Evolutionary conservation across 2,888 invertebrate genomes (phyloP).

Genomic region (Nomada goodeniana): DNA sequence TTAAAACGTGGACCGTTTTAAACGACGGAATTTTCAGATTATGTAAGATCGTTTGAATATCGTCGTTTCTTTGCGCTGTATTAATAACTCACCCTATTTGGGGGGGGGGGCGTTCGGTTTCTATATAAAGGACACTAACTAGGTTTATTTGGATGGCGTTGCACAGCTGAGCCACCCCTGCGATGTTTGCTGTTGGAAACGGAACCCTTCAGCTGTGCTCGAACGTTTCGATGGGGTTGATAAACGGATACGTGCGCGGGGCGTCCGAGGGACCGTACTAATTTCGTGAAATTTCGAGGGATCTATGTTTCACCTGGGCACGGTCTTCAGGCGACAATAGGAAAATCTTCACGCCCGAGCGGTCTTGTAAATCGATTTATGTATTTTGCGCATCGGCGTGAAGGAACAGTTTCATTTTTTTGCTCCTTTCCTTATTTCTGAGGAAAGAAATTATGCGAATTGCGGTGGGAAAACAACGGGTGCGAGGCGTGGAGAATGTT

Average conservation of each 20-base stretch:
- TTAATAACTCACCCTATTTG: slow-evolving; percentile 7
- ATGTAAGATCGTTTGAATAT: background rate
- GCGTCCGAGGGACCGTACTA: no score
- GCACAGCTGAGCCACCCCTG: background rate
- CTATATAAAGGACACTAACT: slow-evolving; percentile 10
- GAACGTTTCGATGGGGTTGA: slow-evolving; percentile 21
- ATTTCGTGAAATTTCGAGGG: no score
- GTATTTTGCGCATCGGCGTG: background rate
- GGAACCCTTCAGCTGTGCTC: background rate
- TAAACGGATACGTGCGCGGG: background rate
- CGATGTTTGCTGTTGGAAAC: slow-evolving; percentile 9
- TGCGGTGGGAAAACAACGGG: no score
- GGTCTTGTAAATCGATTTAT: no score
- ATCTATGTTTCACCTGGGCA: no score
- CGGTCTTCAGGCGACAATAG: no score
- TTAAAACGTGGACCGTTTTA: background rate
- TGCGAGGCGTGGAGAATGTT: no score
- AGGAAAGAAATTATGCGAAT: no score
- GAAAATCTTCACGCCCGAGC: no score
- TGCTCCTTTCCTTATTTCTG: no score
- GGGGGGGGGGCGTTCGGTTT: background rate
- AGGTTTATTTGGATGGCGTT: background rate
- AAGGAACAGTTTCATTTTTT: no score
- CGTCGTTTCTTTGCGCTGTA: background rate
- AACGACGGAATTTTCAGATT: background rate